phyloP scores from a whole-genome alignment of 2,113 vertebrate species.

The Plecturocebus donacophilus region DNA sequence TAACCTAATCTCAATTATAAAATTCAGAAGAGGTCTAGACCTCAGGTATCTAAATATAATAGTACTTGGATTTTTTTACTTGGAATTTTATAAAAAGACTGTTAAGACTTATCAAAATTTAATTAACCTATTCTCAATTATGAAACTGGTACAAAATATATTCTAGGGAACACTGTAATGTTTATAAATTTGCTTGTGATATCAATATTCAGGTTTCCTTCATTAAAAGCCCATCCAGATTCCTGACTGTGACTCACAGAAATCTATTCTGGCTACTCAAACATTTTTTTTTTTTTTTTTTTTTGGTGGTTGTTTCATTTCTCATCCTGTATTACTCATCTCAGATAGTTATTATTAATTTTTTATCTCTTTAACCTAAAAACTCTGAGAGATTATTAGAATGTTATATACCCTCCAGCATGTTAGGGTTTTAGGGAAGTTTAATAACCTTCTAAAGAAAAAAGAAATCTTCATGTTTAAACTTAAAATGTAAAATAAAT shows the following conservation, averaged over 20 bases:
- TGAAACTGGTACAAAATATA: neutral
- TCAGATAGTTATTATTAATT: neutral
- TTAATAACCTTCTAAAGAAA: neutral
- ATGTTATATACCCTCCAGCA: neutral
- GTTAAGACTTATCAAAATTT: neutral
- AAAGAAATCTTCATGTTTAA: neutral
- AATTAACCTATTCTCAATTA: neutral
- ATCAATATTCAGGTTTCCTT: neutral
- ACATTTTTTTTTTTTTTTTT: neutral
- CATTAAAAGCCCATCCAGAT: neutral
- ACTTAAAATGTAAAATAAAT: neutral
- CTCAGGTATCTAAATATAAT: neutral
- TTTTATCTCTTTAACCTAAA: neutral
- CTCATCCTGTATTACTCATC: neutral
- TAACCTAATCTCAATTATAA: neutral
- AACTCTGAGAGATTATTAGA: neutral
- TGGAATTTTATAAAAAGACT: neutral
- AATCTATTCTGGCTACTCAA: neutral
- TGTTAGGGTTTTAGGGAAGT: neutral
- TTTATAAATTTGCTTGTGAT: neutral
- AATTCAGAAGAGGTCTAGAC: neutral
- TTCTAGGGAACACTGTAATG: neutral
- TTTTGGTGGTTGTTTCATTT: neutral
- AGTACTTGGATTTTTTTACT: neutral
- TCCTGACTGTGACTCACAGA: neutral